Base-by-base conservation (phyloP, 2,113 vertebrate species). In the Lophochroa leadbeateri region DNA sequence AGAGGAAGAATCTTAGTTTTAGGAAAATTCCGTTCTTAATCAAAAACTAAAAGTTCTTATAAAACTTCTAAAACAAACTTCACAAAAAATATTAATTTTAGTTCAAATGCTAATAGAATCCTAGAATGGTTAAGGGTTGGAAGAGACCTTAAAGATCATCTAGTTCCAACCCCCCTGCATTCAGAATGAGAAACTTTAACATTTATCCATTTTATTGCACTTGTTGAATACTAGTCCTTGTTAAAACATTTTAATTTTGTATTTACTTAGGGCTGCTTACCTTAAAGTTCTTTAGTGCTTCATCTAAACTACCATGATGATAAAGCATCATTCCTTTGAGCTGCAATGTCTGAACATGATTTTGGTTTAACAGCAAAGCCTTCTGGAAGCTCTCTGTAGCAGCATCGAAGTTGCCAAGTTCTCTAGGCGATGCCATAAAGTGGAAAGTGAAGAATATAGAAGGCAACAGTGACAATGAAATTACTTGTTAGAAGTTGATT, bases 381-480 rank as follows among this genome's bases (percentile, higher is more conserved):
- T 99, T 99, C 97, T 99, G 99, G 89, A 99, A 99, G 96, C 98
- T 99, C 95, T 99, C 99, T 69, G 99, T 99, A 13, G 99, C 99
- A 10, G 99, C 99, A 97, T 99, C 99, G 25, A 99, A 99, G 80
- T 99, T 99, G 10, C 99, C 99, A 96, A 99, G 97, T 94, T 99
- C 99, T 97, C 99, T 99, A 95, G 27, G 69, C 11, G 7, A 79
- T 83, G 78, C 50, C 70, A 93, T 17, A 53, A 43, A 1, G 1
- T 2, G 3, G 19, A 57, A 31, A 78, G 55, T 20, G 24, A 84
- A 63, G 61, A 96, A 78, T 28, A 95, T 2, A 69, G 44, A 47
- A 70, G 25, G 20, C 6, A 81, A 75, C 3, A 69, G 43, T 21
- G 39, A 79, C 58, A 52, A 57, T 0, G 5, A 72, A 91, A 69